Percentiles rank a stretch among this genome's conserved stretches.
Conservation (phyloP, 2,797 vertebrate species). For the Silurus lanzhouensis region DNA sequence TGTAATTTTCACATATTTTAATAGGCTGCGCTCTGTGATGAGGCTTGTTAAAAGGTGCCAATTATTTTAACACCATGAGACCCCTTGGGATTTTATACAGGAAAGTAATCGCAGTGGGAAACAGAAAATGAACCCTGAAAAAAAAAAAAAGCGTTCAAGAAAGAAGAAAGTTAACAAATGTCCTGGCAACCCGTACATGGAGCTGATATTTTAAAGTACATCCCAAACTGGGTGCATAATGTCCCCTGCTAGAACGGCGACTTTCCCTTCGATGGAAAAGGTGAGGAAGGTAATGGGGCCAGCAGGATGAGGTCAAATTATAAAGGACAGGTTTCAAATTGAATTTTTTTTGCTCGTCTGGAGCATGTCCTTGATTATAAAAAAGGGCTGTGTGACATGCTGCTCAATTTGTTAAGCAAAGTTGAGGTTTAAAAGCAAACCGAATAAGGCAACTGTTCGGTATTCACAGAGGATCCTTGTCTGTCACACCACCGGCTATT, state of each 20-base stretch:
- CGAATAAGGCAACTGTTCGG: constrained; percentile 37
- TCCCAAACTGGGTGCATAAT: constrained; percentile 22
- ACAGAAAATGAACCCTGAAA: neutral
- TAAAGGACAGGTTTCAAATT: constrained; percentile 35
- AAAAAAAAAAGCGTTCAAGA: neutral
- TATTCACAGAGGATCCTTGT: constrained; percentile 43
- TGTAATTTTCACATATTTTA: neutral
- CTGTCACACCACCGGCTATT: constrained; percentile 41
- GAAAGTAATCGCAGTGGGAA: neutral
- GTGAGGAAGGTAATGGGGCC: neutral
- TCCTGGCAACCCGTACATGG: neutral
- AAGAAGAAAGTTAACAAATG: neutral
- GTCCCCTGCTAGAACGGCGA: neutral
- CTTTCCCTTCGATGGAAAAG: neutral
- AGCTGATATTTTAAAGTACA: constrained; percentile 24
- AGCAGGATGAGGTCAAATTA: neutral
- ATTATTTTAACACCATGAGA: constrained; percentile 17
- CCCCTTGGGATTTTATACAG: neutral
- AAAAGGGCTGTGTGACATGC: constrained; percentile 27
- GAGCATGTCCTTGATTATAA: constrained; percentile 26
- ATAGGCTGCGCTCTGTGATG: neutral
- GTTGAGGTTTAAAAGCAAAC: constrained; percentile 31
- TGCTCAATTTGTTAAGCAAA: constrained; percentile 52
- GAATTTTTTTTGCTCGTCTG: constrained; percentile 21
- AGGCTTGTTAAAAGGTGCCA: constrained; percentile 23